Evolutionary conservation across 2,113 vertebrate species (phyloP).

Genomic region (Scartelaos histophorus): DNA sequence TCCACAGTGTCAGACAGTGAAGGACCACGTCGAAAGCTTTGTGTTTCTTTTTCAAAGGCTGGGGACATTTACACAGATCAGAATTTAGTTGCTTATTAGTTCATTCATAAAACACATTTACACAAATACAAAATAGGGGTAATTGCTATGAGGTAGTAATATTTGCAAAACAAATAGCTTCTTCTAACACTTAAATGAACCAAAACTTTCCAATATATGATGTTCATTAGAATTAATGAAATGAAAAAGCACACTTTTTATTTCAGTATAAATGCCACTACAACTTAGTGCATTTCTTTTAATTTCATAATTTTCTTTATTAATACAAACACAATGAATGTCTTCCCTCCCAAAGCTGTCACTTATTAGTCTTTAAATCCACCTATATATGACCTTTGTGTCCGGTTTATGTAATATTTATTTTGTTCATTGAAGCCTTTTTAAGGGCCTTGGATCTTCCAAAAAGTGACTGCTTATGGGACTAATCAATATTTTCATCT

Average conservation of each 20-base stretch:
- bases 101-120: not conserved
- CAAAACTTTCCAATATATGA: slow-evolving; percentile 20
- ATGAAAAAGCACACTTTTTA: slow-evolving; percentile 46
- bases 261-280: slow-evolving; percentile 8
- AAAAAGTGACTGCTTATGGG: slow-evolving; percentile 55
- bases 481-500: slow-evolving; percentile 48
- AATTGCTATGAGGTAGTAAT: slow-evolving; percentile 57
- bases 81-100: slow-evolving; percentile 43
- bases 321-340: slow-evolving; percentile 41
- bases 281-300: slow-evolving; percentile 57
- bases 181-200: slow-evolving; percentile 22
- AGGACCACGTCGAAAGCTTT: slow-evolving; percentile 73
- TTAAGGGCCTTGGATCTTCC: slow-evolving; percentile 41
- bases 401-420: not conserved
- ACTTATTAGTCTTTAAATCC: slow-evolving; percentile 57
- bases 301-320: slow-evolving; percentile 68
- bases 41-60: slow-evolving; percentile 72
- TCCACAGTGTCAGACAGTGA: slow-evolving; percentile 76
- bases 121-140: slow-evolving; percentile 32
- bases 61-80: slow-evolving; percentile 39
- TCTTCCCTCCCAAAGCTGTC: slow-evolving; percentile 55
- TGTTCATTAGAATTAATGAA: slow-evolving; percentile 60
- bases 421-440: not conserved
- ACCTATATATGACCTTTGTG: slow-evolving; percentile 11
- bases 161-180: slow-evolving; percentile 25